These are phyloP conservation scores for Drosophila sproati DNA, from an alignment of 1,140 invertebrate species.

Conservation along the genomic window DNA sequence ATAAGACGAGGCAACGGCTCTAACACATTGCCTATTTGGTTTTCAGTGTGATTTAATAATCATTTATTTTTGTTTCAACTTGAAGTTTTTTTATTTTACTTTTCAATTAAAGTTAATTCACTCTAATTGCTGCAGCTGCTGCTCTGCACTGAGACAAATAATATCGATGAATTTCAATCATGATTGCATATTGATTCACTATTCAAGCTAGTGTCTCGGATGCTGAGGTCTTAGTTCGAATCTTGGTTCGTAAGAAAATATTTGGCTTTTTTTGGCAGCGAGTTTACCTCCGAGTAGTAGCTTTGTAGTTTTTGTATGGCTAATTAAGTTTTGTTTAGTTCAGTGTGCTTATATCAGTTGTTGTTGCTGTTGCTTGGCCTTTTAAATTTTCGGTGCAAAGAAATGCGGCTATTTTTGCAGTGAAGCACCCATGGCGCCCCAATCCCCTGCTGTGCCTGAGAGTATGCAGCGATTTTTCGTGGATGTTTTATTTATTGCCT, in stretches of 20 bases:
- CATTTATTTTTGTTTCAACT: conserved; percentile 1
- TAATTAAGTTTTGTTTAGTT: not conserved
- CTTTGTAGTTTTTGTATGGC: not conserved
- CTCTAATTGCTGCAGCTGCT: conserved; percentile 5
- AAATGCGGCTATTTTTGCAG: conserved; percentile 32
- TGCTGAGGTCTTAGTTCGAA: not conserved
- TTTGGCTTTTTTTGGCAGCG: not conserved
- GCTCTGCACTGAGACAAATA: conserved; percentile 11
- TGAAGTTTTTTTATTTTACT: conserved; percentile 18
- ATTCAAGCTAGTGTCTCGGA: too few species aligned
- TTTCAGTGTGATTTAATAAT: conserved; percentile 5
- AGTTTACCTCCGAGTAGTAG: too few species aligned
- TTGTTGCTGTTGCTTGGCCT: conserved; percentile 16
- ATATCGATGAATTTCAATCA: not conserved
- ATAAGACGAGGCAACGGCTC: conserved; percentile 9
- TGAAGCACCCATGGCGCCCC: conserved; percentile 10
- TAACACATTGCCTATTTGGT: conserved; percentile 18
- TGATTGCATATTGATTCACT: too few species aligned
- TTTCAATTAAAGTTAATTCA: conserved; percentile 41
- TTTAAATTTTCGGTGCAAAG: conserved; percentile 29
- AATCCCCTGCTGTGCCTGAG: conserved; percentile 31
- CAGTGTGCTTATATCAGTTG: conserved; percentile 12
- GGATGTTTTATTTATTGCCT: conserved; percentile 74
- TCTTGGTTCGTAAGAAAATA: not conserved
- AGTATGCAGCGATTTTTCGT: conserved; percentile 73